Evolutionary conservation across 92 coral and sea anemone genomes (phyloP).

Genomic region (Siderastrea siderea): DNA sequence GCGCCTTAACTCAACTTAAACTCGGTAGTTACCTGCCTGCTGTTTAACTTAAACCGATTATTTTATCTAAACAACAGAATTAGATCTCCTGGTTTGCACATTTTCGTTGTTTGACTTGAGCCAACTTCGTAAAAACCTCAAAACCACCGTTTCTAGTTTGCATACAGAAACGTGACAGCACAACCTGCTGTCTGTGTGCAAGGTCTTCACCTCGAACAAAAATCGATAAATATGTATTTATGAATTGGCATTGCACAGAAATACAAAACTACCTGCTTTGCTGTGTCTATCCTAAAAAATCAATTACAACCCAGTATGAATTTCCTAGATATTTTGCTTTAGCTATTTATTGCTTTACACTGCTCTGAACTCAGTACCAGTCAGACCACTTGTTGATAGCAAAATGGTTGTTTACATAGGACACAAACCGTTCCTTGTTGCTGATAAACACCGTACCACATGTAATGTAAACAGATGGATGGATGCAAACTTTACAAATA

Average conservation of each 20-base stretch:
- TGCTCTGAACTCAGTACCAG: background rate
- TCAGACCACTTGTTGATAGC: conserved; percentile 4
- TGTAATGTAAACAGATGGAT: too few relatives aligned
- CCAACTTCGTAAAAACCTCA: conserved; percentile 33
- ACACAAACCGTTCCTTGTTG: background rate
- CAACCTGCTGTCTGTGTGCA: conserved; percentile 20
- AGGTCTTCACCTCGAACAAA: background rate
- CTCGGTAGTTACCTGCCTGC: background rate
- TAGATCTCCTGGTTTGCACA: background rate
- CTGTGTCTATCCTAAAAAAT: background rate
- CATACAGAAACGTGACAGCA: background rate
- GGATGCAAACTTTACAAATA: too few relatives aligned
- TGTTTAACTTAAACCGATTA: background rate
- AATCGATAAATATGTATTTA: background rate
- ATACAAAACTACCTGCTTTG: background rate
- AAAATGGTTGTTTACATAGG: background rate
- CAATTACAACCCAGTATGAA: too few relatives aligned
- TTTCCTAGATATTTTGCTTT: background rate
- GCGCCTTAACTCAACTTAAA: background rate
- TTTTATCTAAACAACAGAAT: background rate
- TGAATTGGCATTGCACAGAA: background rate
- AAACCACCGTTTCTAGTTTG: conserved; percentile 13
- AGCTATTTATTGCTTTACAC: background rate
- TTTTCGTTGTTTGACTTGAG: conserved; percentile 14
- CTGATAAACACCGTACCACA: background rate